Conservation (phyloP, 1,140 invertebrate genomes). For the Lepidostoma basale region DNA sequence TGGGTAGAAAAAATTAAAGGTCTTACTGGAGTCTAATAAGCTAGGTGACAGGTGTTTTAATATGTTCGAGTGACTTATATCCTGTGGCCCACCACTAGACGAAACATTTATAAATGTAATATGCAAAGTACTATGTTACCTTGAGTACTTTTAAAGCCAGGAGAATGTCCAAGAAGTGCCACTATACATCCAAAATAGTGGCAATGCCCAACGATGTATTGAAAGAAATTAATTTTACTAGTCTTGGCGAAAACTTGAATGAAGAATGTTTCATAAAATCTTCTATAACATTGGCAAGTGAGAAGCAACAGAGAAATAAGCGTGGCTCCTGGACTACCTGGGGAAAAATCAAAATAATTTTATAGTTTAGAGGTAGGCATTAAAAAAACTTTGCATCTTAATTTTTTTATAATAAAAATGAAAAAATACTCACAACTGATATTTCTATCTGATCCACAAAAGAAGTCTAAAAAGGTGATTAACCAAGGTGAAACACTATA, state of each 20-base stretch:
- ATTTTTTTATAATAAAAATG: neutral
- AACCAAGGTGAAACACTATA: slow-evolving; percentile 56
- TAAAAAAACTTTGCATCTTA: neutral
- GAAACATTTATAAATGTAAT: too few species aligned
- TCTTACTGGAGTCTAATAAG: too few species aligned
- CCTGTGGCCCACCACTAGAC: too few species aligned
- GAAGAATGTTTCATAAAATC: slow-evolving; percentile 79
- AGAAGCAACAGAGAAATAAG: slow-evolving; percentile 66
- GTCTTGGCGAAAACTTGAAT: slow-evolving; percentile 79
- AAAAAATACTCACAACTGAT: slow-evolving; percentile 59
- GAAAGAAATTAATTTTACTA: slow-evolving; percentile 76
- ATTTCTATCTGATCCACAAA: slow-evolving; percentile 59
- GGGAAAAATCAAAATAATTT: slow-evolving; percentile 45
- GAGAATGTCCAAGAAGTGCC: slow-evolving; percentile 72
- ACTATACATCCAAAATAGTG: slow-evolving; percentile 77
- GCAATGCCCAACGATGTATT: slow-evolving; percentile 75
- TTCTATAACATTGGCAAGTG: slow-evolving; percentile 70
- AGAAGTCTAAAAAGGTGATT: slow-evolving; percentile 57
- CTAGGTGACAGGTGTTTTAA: too few species aligned
- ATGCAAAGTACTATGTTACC: too few species aligned
- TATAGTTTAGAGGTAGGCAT: neutral
- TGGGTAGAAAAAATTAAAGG: too few species aligned
- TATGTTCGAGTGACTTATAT: too few species aligned
- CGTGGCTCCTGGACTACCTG: slow-evolving; percentile 64
- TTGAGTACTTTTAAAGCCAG: slow-evolving; percentile 68